A percentile compares a stretch with the other conserved stretches of the same genome.
Conservation (phyloP, 2,113 vertebrate species). For the Pseudorhombus dupliciocellatus region DNA sequence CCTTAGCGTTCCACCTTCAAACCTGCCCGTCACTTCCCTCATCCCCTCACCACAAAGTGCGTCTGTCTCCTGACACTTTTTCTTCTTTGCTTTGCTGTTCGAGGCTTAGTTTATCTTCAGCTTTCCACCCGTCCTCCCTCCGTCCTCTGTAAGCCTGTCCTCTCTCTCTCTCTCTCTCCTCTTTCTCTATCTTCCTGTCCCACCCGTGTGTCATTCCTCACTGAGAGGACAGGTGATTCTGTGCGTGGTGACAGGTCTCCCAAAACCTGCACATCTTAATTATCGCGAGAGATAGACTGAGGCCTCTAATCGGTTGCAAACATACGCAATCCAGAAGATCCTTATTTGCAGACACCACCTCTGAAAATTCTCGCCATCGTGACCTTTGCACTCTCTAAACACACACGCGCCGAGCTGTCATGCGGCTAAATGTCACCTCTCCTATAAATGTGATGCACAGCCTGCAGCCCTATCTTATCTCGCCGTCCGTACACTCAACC, state of each 20-base stretch:
- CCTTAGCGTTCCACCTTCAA: slow-evolving; percentile 29
- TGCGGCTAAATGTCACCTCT: slow-evolving; percentile 63
- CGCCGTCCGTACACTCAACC: slow-evolving; percentile 34
- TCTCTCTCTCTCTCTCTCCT: slow-evolving; percentile 47
- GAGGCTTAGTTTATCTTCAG: slow-evolving; percentile 72
- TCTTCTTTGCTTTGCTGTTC: slow-evolving; percentile 51
- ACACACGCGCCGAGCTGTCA: slow-evolving; percentile 24
- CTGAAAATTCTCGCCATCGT: background rate
- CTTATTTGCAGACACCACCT: too few species aligned
- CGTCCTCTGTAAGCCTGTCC: slow-evolving; percentile 57
- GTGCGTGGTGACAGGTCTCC: slow-evolving; percentile 30
- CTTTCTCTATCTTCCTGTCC: slow-evolving; percentile 64
- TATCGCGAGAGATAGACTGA: background rate
- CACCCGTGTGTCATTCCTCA: slow-evolving; percentile 53
- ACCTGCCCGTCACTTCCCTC: slow-evolving; percentile 32
- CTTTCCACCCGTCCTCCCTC: slow-evolving; percentile 60
- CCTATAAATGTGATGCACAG: slow-evolving; percentile 56
- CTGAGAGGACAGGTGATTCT: slow-evolving; percentile 54
- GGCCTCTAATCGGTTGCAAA: too few species aligned
- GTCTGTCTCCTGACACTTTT: slow-evolving; percentile 40
- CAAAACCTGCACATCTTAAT: background rate
- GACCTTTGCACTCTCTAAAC: slow-evolving; percentile 4
- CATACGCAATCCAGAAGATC: background rate
- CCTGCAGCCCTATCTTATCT: slow-evolving; percentile 56
- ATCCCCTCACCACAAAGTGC: slow-evolving; percentile 53